These are phyloP conservation scores for Apodemus sylvaticus DNA, from an alignment of 2,113 vertebrate species.

Conservation along the genomic window DNA sequence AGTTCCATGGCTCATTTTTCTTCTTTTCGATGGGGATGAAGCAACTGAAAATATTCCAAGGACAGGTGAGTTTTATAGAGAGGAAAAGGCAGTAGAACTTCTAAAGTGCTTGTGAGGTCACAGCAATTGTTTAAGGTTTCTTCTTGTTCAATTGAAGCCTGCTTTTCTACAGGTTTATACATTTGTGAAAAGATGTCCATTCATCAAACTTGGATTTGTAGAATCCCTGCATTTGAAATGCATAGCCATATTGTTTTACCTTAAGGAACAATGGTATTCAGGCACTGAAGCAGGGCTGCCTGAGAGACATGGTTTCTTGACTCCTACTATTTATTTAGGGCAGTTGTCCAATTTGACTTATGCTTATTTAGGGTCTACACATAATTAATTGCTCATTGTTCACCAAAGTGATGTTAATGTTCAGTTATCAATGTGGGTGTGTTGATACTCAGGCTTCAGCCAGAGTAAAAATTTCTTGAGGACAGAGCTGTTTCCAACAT, in stretches of 20 bases:
- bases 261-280: conserved; percentile 3
- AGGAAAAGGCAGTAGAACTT: neutral
- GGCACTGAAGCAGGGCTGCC: neutral
- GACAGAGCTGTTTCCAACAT: neutral
- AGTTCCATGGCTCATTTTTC: neutral
- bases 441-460: neutral
- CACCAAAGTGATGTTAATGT: neutral
- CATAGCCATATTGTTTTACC: neutral
- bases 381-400: neutral
- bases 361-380: neutral
- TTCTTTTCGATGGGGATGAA: neutral
- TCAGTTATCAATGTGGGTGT: neutral
- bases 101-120: neutral
- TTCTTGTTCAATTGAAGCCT: conserved; percentile 8
- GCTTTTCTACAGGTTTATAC: neutral
- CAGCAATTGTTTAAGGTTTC: neutral
- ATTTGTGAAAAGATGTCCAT: conserved; percentile 34
- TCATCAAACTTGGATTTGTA: conserved; percentile 28
- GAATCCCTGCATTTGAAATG: conserved; percentile 38
- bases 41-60: neutral
- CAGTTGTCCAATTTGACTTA: neutral
- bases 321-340: neutral
- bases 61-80: neutral
- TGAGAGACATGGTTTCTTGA: conserved; percentile 6
- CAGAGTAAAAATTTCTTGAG: neutral